Evolutionary conservation across 2,888 invertebrate species (phyloP).

Genomic region (Cataglyphis albicans): DNA sequence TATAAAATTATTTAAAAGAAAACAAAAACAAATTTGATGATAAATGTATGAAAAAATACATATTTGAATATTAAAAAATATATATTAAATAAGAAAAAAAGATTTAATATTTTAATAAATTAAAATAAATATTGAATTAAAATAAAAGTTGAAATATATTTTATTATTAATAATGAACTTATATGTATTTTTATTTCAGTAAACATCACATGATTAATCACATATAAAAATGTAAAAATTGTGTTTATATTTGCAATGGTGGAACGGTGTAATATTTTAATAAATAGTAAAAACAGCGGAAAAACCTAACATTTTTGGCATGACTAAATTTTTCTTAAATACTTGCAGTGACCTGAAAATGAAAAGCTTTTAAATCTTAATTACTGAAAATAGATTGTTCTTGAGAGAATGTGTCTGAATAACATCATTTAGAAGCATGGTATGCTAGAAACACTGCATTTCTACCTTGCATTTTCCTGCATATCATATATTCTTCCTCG

Average conservation of each 20-base stretch:
- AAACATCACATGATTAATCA: neutral
- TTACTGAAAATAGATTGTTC: conserved; percentile 9
- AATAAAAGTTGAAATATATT: neutral
- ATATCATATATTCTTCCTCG: neutral
- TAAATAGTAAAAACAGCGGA: neutral
- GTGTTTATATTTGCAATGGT: neutral
- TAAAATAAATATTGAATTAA: neutral
- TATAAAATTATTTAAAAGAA: conserved; percentile 10
- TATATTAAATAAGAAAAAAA: neutral
- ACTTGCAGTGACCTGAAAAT: conserved; percentile 6
- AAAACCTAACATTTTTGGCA: conserved; percentile 18
- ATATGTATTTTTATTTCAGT: neutral
- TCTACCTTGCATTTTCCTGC: neutral
- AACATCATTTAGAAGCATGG: conserved; percentile 16
- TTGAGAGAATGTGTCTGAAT: conserved; percentile 11
- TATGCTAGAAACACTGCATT: neutral
- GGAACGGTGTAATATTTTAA: conserved; percentile 14
- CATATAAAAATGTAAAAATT: neutral
- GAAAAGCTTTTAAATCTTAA: conserved; percentile 29
- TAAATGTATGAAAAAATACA: neutral
- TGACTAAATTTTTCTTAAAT: conserved; percentile 26
- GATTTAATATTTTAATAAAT: neutral
- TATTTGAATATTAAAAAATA: neutral
- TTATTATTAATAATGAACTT: neutral
- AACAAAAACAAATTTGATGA: neutral